Evolutionary conservation across 2,113 vertebrate species (phyloP).

Genomic region (Herpailurus yagouaroundi): DNA sequence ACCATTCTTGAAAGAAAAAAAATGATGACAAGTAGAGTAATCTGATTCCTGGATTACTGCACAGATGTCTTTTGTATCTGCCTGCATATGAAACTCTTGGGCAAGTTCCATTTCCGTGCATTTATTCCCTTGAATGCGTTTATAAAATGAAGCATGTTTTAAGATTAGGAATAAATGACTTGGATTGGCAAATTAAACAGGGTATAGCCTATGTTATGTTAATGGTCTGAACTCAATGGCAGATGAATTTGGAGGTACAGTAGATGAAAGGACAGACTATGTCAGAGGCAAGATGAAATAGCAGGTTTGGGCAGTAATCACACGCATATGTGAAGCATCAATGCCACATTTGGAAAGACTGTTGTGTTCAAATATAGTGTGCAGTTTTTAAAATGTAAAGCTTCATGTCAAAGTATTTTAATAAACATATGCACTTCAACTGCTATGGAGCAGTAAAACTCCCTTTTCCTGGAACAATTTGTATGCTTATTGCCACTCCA

Average conservation of each 20-base stretch:
- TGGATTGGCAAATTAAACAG: constrained; percentile 24
- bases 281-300: neutral
- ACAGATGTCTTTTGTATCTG: constrained; percentile 66
- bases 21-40: constrained; percentile 27
- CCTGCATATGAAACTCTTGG: constrained; percentile 44
- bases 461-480: neutral
- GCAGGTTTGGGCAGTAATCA: neutral
- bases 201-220: constrained; percentile 16
- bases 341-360: neutral
- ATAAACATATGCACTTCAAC: neutral
- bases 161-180: constrained; percentile 54
- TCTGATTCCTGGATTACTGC: constrained; percentile 69
- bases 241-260: neutral
- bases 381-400: neutral
- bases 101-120: constrained; percentile 53
- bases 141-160: constrained; percentile 63
- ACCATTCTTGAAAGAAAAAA: constrained; percentile 31
- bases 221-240: neutral
- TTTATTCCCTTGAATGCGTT: constrained; percentile 54
- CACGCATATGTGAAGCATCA: neutral
- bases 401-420: neutral
- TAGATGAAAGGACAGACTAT: neutral
- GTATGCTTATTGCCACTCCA: neutral
- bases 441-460: neutral
- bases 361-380: neutral